A percentile compares a stretch with the other conserved stretches of the same genome.
phyloP scores from a whole-genome alignment of 2,797 vertebrate genomes.

The Luscinia megarhynchos region DNA sequence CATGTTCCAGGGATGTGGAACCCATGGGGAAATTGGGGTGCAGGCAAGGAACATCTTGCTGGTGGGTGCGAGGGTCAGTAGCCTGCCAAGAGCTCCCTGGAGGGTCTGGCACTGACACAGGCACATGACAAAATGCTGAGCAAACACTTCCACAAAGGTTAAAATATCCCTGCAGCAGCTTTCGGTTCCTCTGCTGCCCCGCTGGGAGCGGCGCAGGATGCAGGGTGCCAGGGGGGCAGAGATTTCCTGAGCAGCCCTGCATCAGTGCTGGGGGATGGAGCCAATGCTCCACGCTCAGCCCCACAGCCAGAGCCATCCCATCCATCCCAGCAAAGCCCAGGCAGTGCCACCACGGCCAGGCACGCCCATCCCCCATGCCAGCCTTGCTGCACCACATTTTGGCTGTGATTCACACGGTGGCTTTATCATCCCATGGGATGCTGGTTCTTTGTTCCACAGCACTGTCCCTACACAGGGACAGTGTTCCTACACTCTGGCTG shows the following conservation, averaged over 20 bases:
- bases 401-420: accelerated
- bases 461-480: background rate
- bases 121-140: conserved; percentile 51
- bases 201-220: accelerated
- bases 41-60: background rate
- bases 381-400: background rate
- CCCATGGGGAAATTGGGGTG: accelerated
- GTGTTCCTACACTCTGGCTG: accelerated
- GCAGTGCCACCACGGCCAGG: accelerated
- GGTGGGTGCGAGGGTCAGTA: background rate
- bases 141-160: conserved; percentile 21
- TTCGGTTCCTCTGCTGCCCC: conserved; percentile 21
- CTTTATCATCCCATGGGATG: accelerated
- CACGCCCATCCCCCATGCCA: accelerated
- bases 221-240: accelerated
- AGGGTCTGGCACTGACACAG: background rate
- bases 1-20: accelerated
- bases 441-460: accelerated
- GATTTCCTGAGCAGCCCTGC: background rate
- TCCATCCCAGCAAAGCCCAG: accelerated
- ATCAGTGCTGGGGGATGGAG: accelerated
- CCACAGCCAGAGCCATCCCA: accelerated
- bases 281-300: accelerated
- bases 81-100: background rate
- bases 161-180: background rate